Evolutionary conservation across 2,888 invertebrate genomes (phyloP), one percentile per base, ranked within the genome.

Genomic region (Chrysopilus asiliformis): DNA sequence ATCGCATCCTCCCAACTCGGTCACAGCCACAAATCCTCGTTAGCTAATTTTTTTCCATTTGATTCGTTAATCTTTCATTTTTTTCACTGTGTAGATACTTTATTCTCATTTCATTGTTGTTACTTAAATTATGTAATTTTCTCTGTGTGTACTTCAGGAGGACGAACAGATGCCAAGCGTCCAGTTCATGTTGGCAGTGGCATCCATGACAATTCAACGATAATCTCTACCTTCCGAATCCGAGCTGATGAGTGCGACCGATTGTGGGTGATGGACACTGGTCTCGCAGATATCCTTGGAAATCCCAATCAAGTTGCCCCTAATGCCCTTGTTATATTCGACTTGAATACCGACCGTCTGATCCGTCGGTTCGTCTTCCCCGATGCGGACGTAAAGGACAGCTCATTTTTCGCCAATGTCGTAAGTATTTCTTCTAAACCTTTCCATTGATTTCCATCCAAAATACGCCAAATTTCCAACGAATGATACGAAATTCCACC

Each of bases 261-360:
- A 29, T 68, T 86, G 7, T 86, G 86, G 85, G 77, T 82, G 4
- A 70, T 86, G 60, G 85, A 86, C 53, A 76, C 81, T 1, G 86
- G 84, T 36, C 59, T 82, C 24, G 75, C 78, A 27, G 80, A 84
- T 53, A 79, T 84, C 58, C 62, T 74, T 34, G 83, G 82, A n/a
- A 56, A 61, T 18, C 65, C 68, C 24, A 74, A 74, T 45, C 77
- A 68, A 66, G 68, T 71, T 13, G 65, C 70, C 2, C 73, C 72
- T 3, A 73, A 76, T 6, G 71, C 78, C 1, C 67, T 83, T 28
- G 71, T 76, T 2, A 70, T 81, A 38, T 81, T 75, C 48, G 83
- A 85, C 52, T 63, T 86, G 38, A 81, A 79, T 43, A 84, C 80
- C 1, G 77, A 86, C 53, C 65, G 72, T 53, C 62, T 85, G 32